These are phyloP conservation scores for Caiman crocodilus DNA, from an alignment of 2,797 vertebrate genomes.

Conservation along the genomic window DNA sequence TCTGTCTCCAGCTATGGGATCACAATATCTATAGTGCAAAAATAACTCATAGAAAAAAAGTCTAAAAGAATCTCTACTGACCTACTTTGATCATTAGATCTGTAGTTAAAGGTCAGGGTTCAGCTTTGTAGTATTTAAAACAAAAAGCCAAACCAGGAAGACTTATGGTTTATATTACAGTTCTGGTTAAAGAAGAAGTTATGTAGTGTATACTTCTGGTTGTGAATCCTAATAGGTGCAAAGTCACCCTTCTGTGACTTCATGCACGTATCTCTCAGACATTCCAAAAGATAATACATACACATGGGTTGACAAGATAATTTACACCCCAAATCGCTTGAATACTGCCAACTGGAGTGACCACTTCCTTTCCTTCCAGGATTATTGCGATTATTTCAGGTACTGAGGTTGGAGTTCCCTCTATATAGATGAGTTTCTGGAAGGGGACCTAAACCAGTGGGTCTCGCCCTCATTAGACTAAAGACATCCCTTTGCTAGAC, in stretches of 20 bases:
- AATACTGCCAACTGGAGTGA: neutral
- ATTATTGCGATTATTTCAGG: neutral
- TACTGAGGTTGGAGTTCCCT: neutral
- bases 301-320: no score
- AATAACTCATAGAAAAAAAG: conserved; percentile 18
- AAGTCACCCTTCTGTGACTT: no score
- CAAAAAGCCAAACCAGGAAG: neutral
- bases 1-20: neutral
- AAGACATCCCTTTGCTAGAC: no score
- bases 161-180: neutral
- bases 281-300: neutral
- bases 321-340: neutral
- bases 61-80: conserved; percentile 58
- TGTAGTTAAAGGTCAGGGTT: neutral
- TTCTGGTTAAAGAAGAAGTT: neutral
- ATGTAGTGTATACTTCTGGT: neutral
- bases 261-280: no score
- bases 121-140: neutral
- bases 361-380: neutral
- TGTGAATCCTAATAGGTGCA: neutral
- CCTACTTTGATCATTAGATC: conserved; percentile 33
- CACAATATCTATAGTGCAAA: conserved; percentile 24
- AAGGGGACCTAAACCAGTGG: neutral
- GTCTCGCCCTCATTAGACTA: no score
- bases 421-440: neutral